Evolutionary conservation across 2,888 invertebrate species (phyloP).

Genomic region (Sceliomorpha sp.): DNA sequence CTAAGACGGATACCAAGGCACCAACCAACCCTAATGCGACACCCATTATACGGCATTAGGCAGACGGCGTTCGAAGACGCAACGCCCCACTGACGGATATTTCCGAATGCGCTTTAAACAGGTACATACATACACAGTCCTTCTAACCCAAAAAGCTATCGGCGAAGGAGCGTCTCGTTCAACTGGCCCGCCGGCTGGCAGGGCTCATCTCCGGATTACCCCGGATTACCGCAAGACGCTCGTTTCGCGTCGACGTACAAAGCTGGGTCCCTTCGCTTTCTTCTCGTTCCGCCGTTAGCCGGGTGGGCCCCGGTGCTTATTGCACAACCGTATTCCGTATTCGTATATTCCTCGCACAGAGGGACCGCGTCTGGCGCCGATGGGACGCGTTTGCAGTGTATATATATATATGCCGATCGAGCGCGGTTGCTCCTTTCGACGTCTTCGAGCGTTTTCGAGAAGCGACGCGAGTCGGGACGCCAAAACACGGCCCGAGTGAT

Average conservation of each 20-base stretch:
- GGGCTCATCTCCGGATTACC: slow-evolving; percentile 72
- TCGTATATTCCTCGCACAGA: too few species aligned
- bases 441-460: slow-evolving; percentile 2
- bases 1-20: too few species aligned
- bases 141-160: too few species aligned
- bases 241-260: slow-evolving; percentile 77
- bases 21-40: too few species aligned
- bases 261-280: slow-evolving; percentile 61
- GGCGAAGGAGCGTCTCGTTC: background rate
- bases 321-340: too few species aligned
- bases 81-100: too few species aligned
- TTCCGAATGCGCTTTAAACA: too few species aligned
- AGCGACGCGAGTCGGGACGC: slow-evolving; percentile 16
- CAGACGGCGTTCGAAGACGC: too few species aligned
- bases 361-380: slow-evolving; percentile 20
- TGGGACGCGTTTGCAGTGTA: slow-evolving; percentile 16
- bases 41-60: too few species aligned
- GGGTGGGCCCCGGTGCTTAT: slow-evolving; percentile 44
- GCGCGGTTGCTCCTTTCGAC: slow-evolving; percentile 21
- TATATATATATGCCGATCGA: too few species aligned
- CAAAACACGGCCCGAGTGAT: too few species aligned
- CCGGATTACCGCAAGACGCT: slow-evolving; percentile 72
- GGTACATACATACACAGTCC: too few species aligned
- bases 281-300: slow-evolving; percentile 39
- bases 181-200: slow-evolving; percentile 68